Percentiles rank a stretch among this genome's conserved stretches.
phyloP scores from a whole-genome alignment of 2,113 vertebrate species.

The Piaya cayana region DNA sequence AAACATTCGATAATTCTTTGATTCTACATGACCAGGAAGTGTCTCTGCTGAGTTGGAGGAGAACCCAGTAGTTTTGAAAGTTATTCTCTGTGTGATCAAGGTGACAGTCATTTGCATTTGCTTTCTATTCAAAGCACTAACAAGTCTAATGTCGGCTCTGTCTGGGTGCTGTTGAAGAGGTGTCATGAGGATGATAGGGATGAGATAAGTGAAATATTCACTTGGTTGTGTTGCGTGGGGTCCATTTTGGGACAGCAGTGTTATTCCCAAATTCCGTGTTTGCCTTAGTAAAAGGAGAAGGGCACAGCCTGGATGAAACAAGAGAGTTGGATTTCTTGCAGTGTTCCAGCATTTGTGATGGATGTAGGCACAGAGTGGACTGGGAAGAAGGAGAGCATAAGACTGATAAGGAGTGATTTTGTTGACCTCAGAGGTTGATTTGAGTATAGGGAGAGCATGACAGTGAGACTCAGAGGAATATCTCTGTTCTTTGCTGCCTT shows the following conservation, averaged over 20 bases:
- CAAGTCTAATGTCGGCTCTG: not conserved
- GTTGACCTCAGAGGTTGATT: no score
- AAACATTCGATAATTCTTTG: no score
- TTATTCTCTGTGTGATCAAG: not conserved
- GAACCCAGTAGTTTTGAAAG: not conserved
- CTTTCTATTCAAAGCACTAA: not conserved
- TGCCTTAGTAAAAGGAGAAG: not conserved
- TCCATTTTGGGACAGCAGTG: not conserved
- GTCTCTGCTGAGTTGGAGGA: not conserved
- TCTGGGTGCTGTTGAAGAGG: not conserved
- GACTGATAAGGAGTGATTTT: no score
- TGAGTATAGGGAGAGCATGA: no score
- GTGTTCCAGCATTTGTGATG: no score
- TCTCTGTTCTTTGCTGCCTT: no score
- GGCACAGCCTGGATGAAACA: no score
- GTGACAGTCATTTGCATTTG: not conserved
- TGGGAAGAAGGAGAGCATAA: no score
- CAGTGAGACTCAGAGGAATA: no score
- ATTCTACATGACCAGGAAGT: not conserved
- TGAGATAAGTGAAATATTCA: not conserved
- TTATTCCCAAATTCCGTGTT: not conserved
- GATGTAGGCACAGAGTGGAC: no score
- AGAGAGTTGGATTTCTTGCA: no score
- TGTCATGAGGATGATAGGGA: not conserved
- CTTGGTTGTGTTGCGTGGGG: not conserved